Conservation (phyloP, 2,888 invertebrate species). For the Lepetodrilus schrolli region DNA sequence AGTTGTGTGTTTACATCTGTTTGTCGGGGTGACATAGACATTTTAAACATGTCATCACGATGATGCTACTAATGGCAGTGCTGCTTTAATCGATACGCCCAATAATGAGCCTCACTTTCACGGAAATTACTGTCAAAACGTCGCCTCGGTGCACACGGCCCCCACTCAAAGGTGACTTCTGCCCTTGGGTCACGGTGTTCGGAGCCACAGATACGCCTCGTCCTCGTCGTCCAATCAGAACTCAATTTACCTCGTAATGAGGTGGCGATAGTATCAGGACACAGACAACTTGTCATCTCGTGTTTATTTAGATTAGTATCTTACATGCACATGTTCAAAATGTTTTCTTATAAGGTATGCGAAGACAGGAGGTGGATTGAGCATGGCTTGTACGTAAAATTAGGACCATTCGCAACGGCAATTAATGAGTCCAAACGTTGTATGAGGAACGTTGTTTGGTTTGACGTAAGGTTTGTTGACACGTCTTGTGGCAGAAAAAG, state of each 20-base stretch:
- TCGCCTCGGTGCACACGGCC: not conserved
- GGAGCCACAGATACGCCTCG: not conserved
- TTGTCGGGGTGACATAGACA: not conserved
- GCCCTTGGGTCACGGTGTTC: not conserved
- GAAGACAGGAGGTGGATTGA: not conserved
- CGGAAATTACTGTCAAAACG: no score
- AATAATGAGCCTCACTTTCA: slow-evolving; percentile 13
- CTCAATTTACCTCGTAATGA: slow-evolving; percentile 22
- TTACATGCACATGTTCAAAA: slow-evolving; percentile 1
- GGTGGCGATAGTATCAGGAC: slow-evolving; percentile 5
- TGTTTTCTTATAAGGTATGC: not conserved
- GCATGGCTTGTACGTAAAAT: not conserved
- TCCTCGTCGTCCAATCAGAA: not conserved
- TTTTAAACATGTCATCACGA: not conserved
- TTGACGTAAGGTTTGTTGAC: slow-evolving; percentile 17
- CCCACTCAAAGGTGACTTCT: not conserved
- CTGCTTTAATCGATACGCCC: not conserved
- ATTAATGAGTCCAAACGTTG: not conserved
- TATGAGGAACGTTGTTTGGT: not conserved
- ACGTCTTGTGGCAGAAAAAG: no score
- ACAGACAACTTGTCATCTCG: not conserved
- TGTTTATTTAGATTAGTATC: slow-evolving; percentile 18
- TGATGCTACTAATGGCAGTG: slow-evolving; percentile 5
- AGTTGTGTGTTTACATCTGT: slow-evolving; percentile 10
- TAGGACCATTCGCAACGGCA: not conserved